Evolutionary conservation across 2,113 vertebrate genomes (phyloP).

Genomic region (Rissa tridactyla): DNA sequence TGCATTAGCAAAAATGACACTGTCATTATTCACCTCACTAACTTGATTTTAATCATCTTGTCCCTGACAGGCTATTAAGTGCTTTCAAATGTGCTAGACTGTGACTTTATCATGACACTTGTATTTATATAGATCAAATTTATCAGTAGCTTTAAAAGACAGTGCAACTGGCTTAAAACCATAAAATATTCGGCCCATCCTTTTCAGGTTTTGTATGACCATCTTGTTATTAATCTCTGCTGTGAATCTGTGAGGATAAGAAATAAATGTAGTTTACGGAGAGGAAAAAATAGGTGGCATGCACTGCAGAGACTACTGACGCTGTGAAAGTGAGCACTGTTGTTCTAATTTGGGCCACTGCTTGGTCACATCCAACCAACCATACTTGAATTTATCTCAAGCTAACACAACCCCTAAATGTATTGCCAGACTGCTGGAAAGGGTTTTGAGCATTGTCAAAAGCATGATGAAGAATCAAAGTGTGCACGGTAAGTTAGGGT

Average conservation of each 20-base stretch:
- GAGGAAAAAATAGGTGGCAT: not conserved
- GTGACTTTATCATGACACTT: constrained; percentile 15
- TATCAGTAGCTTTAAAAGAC: constrained; percentile 19
- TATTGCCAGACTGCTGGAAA: not conserved
- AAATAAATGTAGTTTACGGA: not conserved
- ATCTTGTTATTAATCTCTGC: not conserved
- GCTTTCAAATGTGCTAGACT: constrained; percentile 22
- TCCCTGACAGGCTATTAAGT: constrained; percentile 15
- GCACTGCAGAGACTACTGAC: not conserved
- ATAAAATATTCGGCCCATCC: not conserved
- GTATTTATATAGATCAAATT: constrained; percentile 44
- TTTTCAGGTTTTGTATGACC: not conserved
- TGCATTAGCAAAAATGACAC: not conserved
- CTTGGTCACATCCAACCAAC: not conserved
- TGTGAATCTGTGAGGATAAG: not conserved
- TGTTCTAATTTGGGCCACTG: not conserved
- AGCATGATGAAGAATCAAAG: not conserved
- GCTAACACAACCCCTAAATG: not conserved
- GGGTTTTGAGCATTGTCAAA: not conserved
- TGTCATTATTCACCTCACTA: not conserved
- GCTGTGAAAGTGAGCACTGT: not conserved
- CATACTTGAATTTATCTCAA: not conserved
- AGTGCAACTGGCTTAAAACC: not conserved
- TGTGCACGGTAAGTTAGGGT: not conserved
- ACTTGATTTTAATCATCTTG: constrained; percentile 41